Conservation (phyloP, 1,140 invertebrate genomes). For the Mycetomoellerius zeteki region DNA sequence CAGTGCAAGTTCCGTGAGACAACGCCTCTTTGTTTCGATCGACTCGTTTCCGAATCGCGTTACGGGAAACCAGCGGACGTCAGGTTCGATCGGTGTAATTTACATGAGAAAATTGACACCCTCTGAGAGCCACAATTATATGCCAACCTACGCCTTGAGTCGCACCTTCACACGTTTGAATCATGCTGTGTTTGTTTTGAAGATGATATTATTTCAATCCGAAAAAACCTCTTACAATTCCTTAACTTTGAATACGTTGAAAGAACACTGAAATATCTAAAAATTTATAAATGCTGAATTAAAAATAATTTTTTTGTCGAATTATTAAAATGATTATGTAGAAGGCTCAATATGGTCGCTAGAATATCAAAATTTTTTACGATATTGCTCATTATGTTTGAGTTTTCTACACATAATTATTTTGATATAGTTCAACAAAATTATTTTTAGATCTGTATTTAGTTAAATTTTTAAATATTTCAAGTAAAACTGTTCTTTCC, state of each 20-base stretch:
- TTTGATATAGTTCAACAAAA: no score
- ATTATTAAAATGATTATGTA: no score
- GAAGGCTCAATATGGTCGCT: no score
- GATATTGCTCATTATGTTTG: no score
- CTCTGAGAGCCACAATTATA: neutral
- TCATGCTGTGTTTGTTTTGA: neutral
- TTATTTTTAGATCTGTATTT: no score
- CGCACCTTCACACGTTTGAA: neutral
- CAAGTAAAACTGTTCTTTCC: neutral
- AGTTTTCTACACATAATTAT: no score
- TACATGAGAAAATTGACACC: conserved; percentile 50
- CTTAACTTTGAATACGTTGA: no score
- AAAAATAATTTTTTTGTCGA: no score
- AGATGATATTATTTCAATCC: neutral
- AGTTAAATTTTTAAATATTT: no score
- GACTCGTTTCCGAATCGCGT: neutral
- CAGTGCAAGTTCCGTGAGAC: conserved; percentile 31
- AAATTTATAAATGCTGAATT: no score
- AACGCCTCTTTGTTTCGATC: neutral
- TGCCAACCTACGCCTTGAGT: conserved; percentile 5
- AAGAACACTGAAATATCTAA: no score
- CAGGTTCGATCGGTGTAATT: conserved; percentile 25
- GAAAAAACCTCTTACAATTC: neutral
- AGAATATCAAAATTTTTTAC: no score
- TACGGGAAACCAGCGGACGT: neutral